Evolutionary conservation across 2,888 invertebrate species (phyloP).

Genomic region (Caradrina kadenii): DNA sequence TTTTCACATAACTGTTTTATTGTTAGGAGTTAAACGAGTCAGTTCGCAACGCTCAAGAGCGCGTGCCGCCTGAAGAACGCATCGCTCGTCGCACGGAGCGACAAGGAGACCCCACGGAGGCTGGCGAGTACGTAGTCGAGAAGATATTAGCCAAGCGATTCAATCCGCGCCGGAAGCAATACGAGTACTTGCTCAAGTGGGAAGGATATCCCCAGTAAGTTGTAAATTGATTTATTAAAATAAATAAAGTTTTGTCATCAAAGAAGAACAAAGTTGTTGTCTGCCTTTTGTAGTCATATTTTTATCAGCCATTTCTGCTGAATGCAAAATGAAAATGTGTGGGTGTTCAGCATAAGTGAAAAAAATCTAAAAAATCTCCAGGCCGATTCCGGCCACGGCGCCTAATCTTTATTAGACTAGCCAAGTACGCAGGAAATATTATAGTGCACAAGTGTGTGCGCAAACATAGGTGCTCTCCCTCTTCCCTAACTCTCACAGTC

Average conservation of each 20-base stretch:
- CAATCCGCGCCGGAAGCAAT: constrained; percentile 94
- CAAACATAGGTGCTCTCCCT: too few relatives aligned
- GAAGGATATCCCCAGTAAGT: constrained; percentile 94
- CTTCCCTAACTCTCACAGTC: too few relatives aligned
- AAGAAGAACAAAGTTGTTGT: not conserved
- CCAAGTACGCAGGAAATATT: too few relatives aligned
- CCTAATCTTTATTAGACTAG: too few relatives aligned
- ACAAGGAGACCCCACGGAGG: constrained; percentile 78
- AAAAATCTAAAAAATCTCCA: too few relatives aligned
- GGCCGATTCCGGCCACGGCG: too few relatives aligned
- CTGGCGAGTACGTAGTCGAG: constrained; percentile 94
- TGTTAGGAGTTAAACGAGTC: constrained; percentile 76
- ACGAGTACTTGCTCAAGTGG: constrained; percentile 96
- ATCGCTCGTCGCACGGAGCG: constrained; percentile 87
- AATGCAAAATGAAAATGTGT: too few relatives aligned
- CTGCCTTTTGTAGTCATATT: not conserved
- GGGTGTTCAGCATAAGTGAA: too few relatives aligned
- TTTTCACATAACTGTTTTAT: not conserved
- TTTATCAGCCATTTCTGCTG: too few relatives aligned
- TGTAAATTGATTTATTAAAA: not conserved
- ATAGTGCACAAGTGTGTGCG: too few relatives aligned
- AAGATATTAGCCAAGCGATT: constrained; percentile 96
- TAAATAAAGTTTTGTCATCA: not conserved
- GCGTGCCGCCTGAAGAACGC: constrained; percentile 87
- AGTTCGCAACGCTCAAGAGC: constrained; percentile 86